phyloP scores from a whole-genome alignment of 2,113 vertebrate species.

The Epinephelus fuscoguttatus region DNA sequence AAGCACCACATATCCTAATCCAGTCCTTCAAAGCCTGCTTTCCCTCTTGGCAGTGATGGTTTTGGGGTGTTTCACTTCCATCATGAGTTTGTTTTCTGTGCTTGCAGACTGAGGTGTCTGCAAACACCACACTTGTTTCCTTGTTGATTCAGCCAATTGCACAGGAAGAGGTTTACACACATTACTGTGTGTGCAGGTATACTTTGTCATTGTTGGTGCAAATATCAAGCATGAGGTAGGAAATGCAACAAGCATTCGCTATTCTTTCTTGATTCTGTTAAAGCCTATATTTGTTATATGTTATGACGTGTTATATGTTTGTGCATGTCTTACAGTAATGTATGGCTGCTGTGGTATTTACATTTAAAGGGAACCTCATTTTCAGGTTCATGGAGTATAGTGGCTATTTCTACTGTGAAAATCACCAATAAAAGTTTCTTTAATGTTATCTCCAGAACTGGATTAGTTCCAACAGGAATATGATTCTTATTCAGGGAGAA shows the following conservation, averaged over 20 bases:
- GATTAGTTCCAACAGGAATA: no score
- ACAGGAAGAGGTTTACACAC: slow-evolving; percentile 59
- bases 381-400: no score
- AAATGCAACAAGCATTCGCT: background rate
- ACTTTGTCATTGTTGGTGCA: background rate
- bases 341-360: background rate
- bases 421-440: no score
- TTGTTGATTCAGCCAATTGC: slow-evolving; percentile 46
- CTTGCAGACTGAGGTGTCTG: slow-evolving; percentile 25
- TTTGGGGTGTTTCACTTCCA: slow-evolving; percentile 17
- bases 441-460: no score
- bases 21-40: slow-evolving; percentile 15
- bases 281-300: background rate
- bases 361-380: background rate
- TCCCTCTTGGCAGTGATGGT: slow-evolving; percentile 15
- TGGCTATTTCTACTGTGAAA: no score
- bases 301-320: no score
- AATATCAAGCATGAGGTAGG: slow-evolving; percentile 7
- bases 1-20: slow-evolving; percentile 28
- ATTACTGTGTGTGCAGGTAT: slow-evolving; percentile 42
- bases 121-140: slow-evolving; percentile 29
- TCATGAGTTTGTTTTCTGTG: slow-evolving; percentile 20
- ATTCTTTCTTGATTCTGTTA: background rate
- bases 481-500: no score
- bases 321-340: slow-evolving; percentile 4